Conservation (phyloP, 2,797 vertebrate genomes). For the Tokudaia muenninki region DNA sequence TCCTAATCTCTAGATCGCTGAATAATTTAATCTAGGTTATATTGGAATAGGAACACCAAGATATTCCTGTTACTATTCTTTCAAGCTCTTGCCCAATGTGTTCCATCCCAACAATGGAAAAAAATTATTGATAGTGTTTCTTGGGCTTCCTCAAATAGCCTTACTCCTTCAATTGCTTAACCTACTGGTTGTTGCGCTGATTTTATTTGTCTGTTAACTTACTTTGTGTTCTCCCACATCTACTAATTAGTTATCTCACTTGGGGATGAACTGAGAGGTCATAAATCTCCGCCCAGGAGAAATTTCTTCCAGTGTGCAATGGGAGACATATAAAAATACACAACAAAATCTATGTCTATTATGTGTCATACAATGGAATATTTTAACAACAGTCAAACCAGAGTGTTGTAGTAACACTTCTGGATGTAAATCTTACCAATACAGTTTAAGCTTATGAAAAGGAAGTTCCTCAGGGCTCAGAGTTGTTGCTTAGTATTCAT, state of each 20-base stretch:
- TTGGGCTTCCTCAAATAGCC: background rate
- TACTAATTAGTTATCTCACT: slow-evolving; percentile 8
- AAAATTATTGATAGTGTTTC: slow-evolving; percentile 28
- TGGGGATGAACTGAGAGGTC: slow-evolving; percentile 35
- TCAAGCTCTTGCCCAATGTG: background rate
- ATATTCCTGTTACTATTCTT: background rate
- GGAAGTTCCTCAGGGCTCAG: background rate
- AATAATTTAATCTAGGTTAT: background rate
- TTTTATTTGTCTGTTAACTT: background rate
- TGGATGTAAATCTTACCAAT: slow-evolving; percentile 23
- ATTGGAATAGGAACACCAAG: background rate
- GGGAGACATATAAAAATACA: background rate
- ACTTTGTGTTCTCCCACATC: background rate
- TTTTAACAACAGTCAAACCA: slow-evolving; percentile 37
- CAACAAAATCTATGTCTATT: slow-evolving; percentile 15
- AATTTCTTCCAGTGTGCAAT: background rate
- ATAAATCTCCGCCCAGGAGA: slow-evolving; percentile 20
- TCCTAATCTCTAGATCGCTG: background rate
- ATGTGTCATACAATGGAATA: background rate
- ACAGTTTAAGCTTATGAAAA: slow-evolving; percentile 52
- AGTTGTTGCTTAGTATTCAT: background rate
- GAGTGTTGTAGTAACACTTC: background rate
- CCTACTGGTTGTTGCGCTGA: slow-evolving; percentile 10
- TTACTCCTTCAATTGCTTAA: background rate
- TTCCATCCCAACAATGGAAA: background rate